Conservation (phyloP, 1,140 invertebrate genomes). For the Solen grandis region DNA sequence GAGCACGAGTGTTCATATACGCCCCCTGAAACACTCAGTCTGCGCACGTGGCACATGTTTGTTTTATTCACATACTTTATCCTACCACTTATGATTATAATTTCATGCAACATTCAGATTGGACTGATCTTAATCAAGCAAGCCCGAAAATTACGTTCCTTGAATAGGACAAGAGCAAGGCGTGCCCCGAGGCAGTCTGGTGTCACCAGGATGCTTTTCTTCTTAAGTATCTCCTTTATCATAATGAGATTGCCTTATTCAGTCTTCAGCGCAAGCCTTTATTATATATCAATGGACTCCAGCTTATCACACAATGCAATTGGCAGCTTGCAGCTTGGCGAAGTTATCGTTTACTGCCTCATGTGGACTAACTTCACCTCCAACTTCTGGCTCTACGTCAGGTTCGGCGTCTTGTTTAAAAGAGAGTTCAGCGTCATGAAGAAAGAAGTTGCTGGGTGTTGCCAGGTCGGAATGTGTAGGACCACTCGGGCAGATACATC, state of each 20-base stretch:
- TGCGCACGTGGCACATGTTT: neutral
- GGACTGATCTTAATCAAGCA: no score
- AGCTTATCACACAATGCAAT: neutral
- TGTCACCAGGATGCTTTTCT: neutral
- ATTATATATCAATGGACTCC: neutral
- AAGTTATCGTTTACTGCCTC: neutral
- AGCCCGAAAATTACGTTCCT: no score
- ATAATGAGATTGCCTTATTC: neutral
- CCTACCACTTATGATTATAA: neutral
- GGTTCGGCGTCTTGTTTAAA: neutral
- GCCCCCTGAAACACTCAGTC: neutral
- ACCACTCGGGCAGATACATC: no score
- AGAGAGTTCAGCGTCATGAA: no score
- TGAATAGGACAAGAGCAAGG: no score
- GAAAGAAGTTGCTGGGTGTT: no score
- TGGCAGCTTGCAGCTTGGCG: neutral
- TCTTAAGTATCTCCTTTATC: neutral
- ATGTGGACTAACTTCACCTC: neutral
- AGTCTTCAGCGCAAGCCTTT: neutral
- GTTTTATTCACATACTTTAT: conserved; percentile 3
- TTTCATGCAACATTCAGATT: neutral
- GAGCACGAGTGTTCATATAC: neutral
- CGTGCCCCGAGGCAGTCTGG: neutral
- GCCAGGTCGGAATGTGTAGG: no score
- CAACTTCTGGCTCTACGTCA: neutral